Percentiles rank a stretch among this genome's conserved stretches.
Evolutionary conservation across 2,113 vertebrate species (phyloP).

Genomic region (Hystrix cristata): DNA sequence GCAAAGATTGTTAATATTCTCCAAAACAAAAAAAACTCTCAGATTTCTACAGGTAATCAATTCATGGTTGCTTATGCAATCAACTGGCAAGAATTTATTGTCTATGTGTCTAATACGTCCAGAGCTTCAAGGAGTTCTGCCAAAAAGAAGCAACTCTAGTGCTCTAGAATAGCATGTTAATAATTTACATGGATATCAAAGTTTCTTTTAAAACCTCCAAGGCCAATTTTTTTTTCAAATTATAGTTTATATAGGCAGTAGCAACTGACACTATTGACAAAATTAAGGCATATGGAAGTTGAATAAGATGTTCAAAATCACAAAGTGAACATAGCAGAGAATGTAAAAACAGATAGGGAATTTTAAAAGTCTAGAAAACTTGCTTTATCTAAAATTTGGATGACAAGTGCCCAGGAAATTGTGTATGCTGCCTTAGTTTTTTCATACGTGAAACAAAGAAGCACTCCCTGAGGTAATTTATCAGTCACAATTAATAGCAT

Average conservation of each 20-base stretch:
- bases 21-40: not conserved
- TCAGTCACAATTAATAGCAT: not conserved
- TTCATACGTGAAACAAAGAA: constrained; percentile 51
- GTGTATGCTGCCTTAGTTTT: constrained; percentile 28
- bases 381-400: constrained; percentile 36
- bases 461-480: constrained; percentile 17
- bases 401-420: constrained; percentile 37
- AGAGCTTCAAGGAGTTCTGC: not conserved
- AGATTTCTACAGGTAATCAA: constrained; percentile 39
- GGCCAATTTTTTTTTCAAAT: constrained; percentile 36
- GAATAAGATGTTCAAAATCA: constrained; percentile 23
- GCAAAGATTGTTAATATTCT: constrained; percentile 8
- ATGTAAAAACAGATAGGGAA: not conserved
- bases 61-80: constrained; percentile 5
- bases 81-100: constrained; percentile 41
- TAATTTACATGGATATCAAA: constrained; percentile 42
- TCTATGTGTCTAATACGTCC: not conserved
- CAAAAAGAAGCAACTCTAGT: not conserved
- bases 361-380: constrained; percentile 52
- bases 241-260: constrained; percentile 22
- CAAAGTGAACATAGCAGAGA: constrained; percentile 37
- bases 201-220: constrained; percentile 51
- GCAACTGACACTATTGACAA: constrained; percentile 20
- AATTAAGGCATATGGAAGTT: constrained; percentile 28
- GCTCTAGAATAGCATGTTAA: constrained; percentile 34